Conservation (phyloP, 1,140 invertebrate species). For the Drosophila punjabiensis region DNA sequence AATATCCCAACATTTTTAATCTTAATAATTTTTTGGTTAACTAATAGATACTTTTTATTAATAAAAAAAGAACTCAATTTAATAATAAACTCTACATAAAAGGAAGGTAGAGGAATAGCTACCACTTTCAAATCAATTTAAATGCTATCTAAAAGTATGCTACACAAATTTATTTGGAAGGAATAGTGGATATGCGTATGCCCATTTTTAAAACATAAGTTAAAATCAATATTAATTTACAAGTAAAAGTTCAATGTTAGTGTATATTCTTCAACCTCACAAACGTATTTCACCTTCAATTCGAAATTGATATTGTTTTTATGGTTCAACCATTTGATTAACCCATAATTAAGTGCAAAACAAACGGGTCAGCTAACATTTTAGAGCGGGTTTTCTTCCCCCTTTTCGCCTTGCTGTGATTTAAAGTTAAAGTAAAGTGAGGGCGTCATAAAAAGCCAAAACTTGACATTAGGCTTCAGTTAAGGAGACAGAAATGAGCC, state of each 20-base stretch:
- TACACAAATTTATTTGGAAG: too few species aligned
- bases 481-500: constrained; percentile 1
- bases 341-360: constrained; percentile 28
- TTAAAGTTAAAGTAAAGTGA: not conserved
- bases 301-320: constrained; percentile 11
- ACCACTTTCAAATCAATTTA: too few species aligned
- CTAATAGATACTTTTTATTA: too few species aligned
- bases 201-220: too few species aligned
- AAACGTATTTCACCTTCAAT: constrained; percentile 7
- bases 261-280: not conserved
- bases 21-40: too few species aligned
- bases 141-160: too few species aligned
- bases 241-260: not conserved
- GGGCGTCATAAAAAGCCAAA: constrained; percentile 63
- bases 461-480: constrained; percentile 61
- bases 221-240: too few species aligned
- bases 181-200: too few species aligned
- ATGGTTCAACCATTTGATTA: constrained; percentile 42
- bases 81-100: too few species aligned
- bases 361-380: constrained; percentile 41
- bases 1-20: too few species aligned
- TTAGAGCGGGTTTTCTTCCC: constrained; percentile 7
- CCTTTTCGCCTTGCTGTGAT: constrained; percentile 1
- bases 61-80: too few species aligned
- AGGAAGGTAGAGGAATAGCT: too few species aligned